Base-by-base conservation (phyloP, 2,888 invertebrate genomes). In the Atherix ibis region DNA sequence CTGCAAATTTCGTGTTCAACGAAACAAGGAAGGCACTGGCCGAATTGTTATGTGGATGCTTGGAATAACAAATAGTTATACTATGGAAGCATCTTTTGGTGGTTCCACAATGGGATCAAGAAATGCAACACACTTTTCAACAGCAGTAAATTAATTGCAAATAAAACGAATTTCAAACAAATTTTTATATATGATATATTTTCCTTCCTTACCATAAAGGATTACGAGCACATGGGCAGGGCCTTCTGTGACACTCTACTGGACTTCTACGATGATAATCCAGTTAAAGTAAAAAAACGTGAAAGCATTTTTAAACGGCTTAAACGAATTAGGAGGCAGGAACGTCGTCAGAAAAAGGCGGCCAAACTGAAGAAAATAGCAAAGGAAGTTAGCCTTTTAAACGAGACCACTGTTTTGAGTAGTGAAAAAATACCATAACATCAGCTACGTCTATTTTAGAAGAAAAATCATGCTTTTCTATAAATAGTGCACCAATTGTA, bases 21-120 rank as follows among this genome's bases (percentile, higher is more conserved):
- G 87, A 43, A 82, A 81, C 48, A 92, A 92, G 64, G 92, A 92
- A 63, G 92, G 92, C 3, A 92, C 92, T 0, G 92, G 92, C 5
- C 67, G 94, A 37, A 84, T 94, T 6, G 91, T 92, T 1, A 81
- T 91, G 49, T 92, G 91, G 91, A 82, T 89, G 70, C 73, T 92
- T 70, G 92, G 92, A 16, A 83, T 92, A 29, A 77, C 81, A 37
- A 89, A 92, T 51, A 92, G 91, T 58, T 94, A 87, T 54, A 94
- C 92, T 4, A 75, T 94, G 72, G 94, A 94, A 64, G 89, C 92
- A 5, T 91, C 92, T 1, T 85, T 92, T 57, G 88, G 87, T 32
- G 94, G 92, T 8, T 84, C 91, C 3, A 76, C 76, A 42, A 61
- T 89, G 36, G 87, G 87, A 3, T 76, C 79, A 28, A 71, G 84